Base-by-base conservation (phyloP, 2,888 invertebrate species). In the Ormyrus thymus region DNA sequence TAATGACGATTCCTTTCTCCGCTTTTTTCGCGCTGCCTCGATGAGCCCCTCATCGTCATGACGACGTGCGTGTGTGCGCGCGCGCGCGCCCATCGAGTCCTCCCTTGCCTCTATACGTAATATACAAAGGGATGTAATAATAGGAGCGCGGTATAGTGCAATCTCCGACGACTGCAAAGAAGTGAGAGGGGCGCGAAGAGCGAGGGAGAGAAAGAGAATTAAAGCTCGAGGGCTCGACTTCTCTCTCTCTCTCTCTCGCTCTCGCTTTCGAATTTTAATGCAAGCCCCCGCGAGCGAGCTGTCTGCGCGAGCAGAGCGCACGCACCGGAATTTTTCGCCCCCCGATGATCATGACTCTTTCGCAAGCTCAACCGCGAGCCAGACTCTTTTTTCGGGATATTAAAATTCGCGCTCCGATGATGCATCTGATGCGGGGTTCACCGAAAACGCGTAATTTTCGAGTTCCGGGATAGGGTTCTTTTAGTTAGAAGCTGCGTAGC, bases 1-100 rank as follows among this genome's bases (percentile, higher is more conserved):
- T 78, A 75, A 79, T 79, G 79, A 79, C 75, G 75, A 79, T 75
- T 71, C 45, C 75, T 72, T 55, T 29, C n/a, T n/a, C 11, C 59
- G 8, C 55, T 56, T 29, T 53, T n/a, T 62, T 55, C 45, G 15
- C 65, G 64, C 45, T 61, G 59, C 74, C 55, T 48, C 66, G 43
- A 59, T 13, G 56, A 10, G 13, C 45, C 29, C 51, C 10, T 56
- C 55, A 70, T 74, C 74, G 70, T 43, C 78, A 68, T 70, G 78
- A 11, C 69, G 62, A 74, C 73, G 73, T n/a, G 45, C 1, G 29
- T 29, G 29, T 29, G 3, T 29, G 29, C 3, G 29, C 1, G 29
- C 1, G 29, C 29, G 29, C 2, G 29, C 5, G 11, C 53, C 53
- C 65, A 65, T 48, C 65, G 48, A 62, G 46, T 50, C 45, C 48